Evolutionary conservation across 2,888 invertebrate genomes (phyloP).

Genomic region (Limnephilus rhombicus): DNA sequence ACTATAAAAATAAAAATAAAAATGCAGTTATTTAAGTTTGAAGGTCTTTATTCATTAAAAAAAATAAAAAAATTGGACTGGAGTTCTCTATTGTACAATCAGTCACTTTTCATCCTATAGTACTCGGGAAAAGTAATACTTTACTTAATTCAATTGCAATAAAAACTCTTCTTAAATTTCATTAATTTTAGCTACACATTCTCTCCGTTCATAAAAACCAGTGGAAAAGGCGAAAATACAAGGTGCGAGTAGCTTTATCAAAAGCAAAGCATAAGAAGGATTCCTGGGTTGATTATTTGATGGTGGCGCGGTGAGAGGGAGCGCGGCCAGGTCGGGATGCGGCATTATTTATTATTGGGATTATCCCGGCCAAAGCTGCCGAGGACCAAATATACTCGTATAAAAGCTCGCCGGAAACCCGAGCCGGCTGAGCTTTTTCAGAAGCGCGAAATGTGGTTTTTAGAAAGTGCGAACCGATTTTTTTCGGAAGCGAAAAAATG

Average conservation of each 20-base stretch:
- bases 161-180: too few relatives aligned
- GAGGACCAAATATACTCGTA: constrained; percentile 20
- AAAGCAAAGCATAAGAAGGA: constrained; percentile 42
- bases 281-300: constrained; percentile 42
- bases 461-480: not conserved
- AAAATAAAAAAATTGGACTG: too few relatives aligned
- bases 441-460: constrained; percentile 32
- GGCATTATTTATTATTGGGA: constrained; percentile 46
- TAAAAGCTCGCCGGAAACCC: constrained; percentile 24
- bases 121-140: too few relatives aligned
- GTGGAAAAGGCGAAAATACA: not conserved
- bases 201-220: not conserved
- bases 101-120: too few relatives aligned
- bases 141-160: too few relatives aligned
- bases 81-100: too few relatives aligned
- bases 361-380: constrained; percentile 32
- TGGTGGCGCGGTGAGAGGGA: not conserved
- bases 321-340: not conserved
- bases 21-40: too few relatives aligned
- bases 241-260: constrained; percentile 27
- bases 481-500: not conserved
- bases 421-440: not conserved
- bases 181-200: not conserved
- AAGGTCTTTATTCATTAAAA: too few relatives aligned
- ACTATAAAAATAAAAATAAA: too few relatives aligned